Evolutionary conservation across 2,888 invertebrate genomes (phyloP).

Genomic region (Tipula lateralis): DNA sequence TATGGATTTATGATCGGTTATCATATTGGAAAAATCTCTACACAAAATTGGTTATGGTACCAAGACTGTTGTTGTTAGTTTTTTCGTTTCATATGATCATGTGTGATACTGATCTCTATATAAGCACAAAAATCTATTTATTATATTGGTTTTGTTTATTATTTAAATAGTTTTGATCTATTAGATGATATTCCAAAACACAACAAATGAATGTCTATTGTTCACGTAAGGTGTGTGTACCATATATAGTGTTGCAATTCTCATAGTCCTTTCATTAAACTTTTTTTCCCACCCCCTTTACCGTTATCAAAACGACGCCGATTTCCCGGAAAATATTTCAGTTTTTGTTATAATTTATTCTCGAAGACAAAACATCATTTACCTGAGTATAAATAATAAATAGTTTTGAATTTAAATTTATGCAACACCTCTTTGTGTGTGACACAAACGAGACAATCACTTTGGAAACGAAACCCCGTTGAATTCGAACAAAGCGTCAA

Average conservation of each 20-base stretch:
- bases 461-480: background rate
- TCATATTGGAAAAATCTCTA: background rate
- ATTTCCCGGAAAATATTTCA: background rate
- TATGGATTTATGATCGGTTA: background rate
- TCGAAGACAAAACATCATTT: background rate
- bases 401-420: background rate
- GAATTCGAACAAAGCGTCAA: background rate
- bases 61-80: background rate
- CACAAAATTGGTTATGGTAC: background rate
- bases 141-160: background rate
- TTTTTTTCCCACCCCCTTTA: conserved; percentile 1
- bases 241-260: background rate
- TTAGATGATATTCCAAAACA: background rate
- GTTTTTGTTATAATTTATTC: background rate
- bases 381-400: background rate
- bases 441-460: background rate
- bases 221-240: background rate
- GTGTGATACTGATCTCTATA: background rate
- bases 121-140: background rate
- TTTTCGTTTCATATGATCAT: background rate
- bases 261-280: background rate
- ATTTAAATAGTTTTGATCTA: background rate
- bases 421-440: background rate
- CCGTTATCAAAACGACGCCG: background rate
- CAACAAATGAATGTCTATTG: background rate